A percentile compares a stretch with the other conserved stretches of the same genome.
Conservation (phyloP, 2,888 invertebrate species). For the Tachystola acroxantha region DNA sequence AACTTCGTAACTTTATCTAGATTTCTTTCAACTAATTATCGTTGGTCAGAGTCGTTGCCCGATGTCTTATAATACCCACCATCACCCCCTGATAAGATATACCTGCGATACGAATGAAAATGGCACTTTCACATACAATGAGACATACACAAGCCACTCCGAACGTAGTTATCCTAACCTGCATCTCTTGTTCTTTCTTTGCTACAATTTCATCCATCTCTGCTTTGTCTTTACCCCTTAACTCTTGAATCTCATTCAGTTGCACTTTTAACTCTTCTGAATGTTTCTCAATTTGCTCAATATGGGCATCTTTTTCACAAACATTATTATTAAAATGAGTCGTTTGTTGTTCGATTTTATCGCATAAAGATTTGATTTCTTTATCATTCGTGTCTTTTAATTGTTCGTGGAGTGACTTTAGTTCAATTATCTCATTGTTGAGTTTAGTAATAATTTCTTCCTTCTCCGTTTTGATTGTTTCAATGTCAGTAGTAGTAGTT, state of each 20-base stretch:
- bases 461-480: constrained; percentile 30
- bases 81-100: too few species aligned
- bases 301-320: constrained; percentile 31
- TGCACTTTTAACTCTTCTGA: constrained; percentile 33
- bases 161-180: constrained; percentile 52
- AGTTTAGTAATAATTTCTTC: constrained; percentile 27
- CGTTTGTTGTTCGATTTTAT: constrained; percentile 33
- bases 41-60: too few species aligned
- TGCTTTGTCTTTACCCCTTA: constrained; percentile 43
- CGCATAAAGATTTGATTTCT: constrained; percentile 37
- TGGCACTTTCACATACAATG: too few species aligned
- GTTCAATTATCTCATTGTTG: constrained; percentile 31
- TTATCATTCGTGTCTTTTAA: constrained; percentile 32
- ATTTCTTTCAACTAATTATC: too few species aligned
- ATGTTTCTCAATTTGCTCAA: constrained; percentile 28
- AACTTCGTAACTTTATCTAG: too few species aligned
- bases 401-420: constrained; percentile 31
- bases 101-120: too few species aligned
- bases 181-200: constrained; percentile 45
- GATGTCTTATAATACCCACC: too few species aligned
- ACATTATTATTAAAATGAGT: constrained; percentile 24
- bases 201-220: constrained; percentile 29
- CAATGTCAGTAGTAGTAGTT: constrained; percentile 25
- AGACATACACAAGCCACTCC: constrained; percentile 12
- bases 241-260: constrained; percentile 34